Base-by-base conservation (phyloP, 2,113 vertebrate genomes). In the Xiphophorus couchianus region DNA sequence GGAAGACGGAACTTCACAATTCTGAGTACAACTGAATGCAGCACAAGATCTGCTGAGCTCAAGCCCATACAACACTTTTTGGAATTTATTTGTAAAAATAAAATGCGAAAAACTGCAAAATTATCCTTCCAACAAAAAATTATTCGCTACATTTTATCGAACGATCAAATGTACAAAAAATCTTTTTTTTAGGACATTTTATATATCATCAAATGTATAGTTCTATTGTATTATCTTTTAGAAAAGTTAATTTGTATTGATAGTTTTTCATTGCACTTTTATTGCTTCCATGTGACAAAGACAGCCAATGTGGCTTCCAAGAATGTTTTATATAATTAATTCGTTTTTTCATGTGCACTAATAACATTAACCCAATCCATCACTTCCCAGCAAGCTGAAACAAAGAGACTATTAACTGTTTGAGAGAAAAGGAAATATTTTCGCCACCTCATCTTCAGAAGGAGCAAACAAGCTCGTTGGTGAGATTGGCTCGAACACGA, bases 401-500 rank as follows among this genome's bases (percentile, higher is more conserved):
- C 64, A 67, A 31, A 69, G n/a, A 77, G 35, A 64, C 68, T 69
- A 73, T 73, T 25, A 35, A 69, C 27, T 78, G n/a, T 66, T 69
- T 66, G 5, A 14, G 60, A 13, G 51, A 66, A 61, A 37, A 33
- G 35, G 73, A 74, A 77, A 74, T 58, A 17, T 27, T 78, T 58
- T 14, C 30, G 27, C 39, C 39, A 44, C 54, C 65, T 66, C 28
- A 77, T 30, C 25, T 25, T 64, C 65, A 33, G 74, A 64, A 70
- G 70, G 58, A n/a, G 72, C 83, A 80, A 71, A 84, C 78, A 81
- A 22, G 54, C 65, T 78, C 25, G 58, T 28, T 69, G 82, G 61
- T 48, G 22, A 85, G 67, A 85, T 76, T 48, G 73, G 62, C 11
- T 44, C 28, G 15, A 83, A 51, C 64, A 67, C 61, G 75, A 89